Evolutionary conservation across 1,140 invertebrate species (phyloP).

Genomic region (Bombus sylvicola): DNA sequence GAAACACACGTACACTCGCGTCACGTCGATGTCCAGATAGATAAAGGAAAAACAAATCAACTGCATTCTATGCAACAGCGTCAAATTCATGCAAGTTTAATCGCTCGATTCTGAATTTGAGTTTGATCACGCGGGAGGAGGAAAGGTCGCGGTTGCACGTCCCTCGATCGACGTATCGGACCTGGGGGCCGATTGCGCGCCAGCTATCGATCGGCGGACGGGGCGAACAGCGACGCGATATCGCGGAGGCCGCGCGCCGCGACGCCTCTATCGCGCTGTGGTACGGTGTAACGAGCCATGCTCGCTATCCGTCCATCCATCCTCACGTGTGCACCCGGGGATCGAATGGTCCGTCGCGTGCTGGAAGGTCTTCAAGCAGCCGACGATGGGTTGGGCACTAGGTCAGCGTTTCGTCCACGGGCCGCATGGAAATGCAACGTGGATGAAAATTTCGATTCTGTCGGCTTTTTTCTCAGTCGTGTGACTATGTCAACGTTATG

Average conservation of each 20-base stretch:
- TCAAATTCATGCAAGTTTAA: neutral
- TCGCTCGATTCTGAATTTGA: neutral
- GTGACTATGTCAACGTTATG: too few relatives aligned
- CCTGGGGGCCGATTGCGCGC: slow-evolving; percentile 2
- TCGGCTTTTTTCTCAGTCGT: too few relatives aligned
- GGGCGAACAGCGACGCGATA: slow-evolving; percentile 13
- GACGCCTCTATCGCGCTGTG: slow-evolving; percentile 38
- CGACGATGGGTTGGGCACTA: slow-evolving; percentile 57
- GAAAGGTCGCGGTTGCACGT: neutral
- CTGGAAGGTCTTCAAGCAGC: slow-evolving; percentile 51
- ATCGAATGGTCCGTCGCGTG: slow-evolving; percentile 62
- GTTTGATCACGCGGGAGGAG: neutral
- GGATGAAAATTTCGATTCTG: too few relatives aligned
- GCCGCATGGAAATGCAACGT: too few relatives aligned
- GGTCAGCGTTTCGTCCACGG: slow-evolving; percentile 55
- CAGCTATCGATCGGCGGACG: slow-evolving; percentile 25
- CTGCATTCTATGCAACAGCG: too few relatives aligned
- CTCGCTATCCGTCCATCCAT: slow-evolving; percentile 41
- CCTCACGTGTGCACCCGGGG: slow-evolving; percentile 27
- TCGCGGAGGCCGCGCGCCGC: slow-evolving; percentile 12
- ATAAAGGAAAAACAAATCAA: too few relatives aligned
- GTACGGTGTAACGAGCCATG: slow-evolving; percentile 30
- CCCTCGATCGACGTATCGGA: slow-evolving; percentile 29
- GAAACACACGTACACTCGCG: too few relatives aligned
- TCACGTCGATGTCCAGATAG: too few relatives aligned